Evolutionary conservation across 2,113 vertebrate species (phyloP), one percentile per base, ranked within the genome.

Genomic region (Malurus elegans): DNA sequence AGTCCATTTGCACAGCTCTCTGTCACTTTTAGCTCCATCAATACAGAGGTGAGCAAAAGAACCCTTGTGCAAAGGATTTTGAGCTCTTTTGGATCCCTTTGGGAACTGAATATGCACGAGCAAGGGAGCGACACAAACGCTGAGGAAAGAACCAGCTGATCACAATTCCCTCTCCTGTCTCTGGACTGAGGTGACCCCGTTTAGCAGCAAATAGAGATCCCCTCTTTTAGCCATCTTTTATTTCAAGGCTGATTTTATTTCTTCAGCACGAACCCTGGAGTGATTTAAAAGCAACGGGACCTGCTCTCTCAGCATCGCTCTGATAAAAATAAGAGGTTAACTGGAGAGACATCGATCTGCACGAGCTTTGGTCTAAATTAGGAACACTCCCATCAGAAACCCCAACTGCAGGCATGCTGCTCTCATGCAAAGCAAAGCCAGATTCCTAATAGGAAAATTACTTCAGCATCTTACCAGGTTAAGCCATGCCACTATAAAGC

Each of bases 321-420:
- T 2, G 2, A 62, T 50, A 84, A 58, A 85, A 94, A 42, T 66
- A 66, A 90, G 72, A 36, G 47, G 62, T 86, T 93, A 90, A 93
- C 62, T 66, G 54, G 14, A 76, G 85, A 86, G 79, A 40, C 79
- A 87, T 87, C 0, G 17, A 90, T 93, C 82, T 83, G 67, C 85
- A 45, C 74, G 79, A 90, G 83, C 64, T 85, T 86, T 5, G 0
- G 47, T 92, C 88, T 96, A 96, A 96, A 96, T 96, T 92, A 95
- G 86, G 88, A 95, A 83, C 85, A 65, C 40, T 92, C 88, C 64
- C 79, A 78, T 93, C 85, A 96, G 67, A 92, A 93, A 91, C 47
- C 81, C 82, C 90, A 78, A 90, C 89, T 57, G 85, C 64, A 95
- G 75, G 60, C 60, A 42, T 24, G 34, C 54, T 75, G 54, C 29